Evolutionary conservation across 2,113 vertebrate species (phyloP), one percentile per base, ranked within the genome.

Genomic region (Hyperopisus bebe): DNA sequence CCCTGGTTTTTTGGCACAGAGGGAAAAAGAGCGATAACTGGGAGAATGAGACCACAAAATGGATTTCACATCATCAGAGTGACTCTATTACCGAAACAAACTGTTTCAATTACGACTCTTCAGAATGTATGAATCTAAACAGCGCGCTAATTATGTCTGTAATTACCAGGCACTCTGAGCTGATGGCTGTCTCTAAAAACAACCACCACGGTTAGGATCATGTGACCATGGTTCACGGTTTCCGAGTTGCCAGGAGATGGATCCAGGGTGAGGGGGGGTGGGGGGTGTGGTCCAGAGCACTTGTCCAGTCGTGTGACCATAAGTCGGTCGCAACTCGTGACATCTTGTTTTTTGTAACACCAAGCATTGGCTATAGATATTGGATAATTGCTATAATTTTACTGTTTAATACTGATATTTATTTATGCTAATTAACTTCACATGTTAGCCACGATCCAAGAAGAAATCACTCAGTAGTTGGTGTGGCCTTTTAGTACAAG

Each of bases 91-190:
- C 51, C 24, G 80, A 89, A 89, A 89, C 88, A 89, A 89, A 58
- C 89, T 83, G 50, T 89, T 89, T 89, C 74, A 83, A 89, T 89
- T 82, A 55, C 70, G 77, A 83, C 88, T 89, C 88, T 89, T 89
- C 88, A 89, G 13, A 89, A 85, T 84, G 80, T 84, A 85, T 62
- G 51, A 85, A 89, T 89, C 88, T 89, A 82, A 89, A 89, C 74
- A 82, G 74, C 31, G 13, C 6, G 39, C 77, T 44, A 89, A 89
- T 89, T 89, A 89, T 47, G 53, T 27, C 39, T 46, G 77, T 89
- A 89, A 89, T 89, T 89, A 89, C 47, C 70, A 89, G 88, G 70
- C 88, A 89, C 89, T 89, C 77, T 39, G 55, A 80, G 50, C 51
- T 84, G 89, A 89, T 85, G 89, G 55, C 89, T 89, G 89, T 55